Conservation (phyloP, 2,797 vertebrate genomes). For the Jordanella pulchra region DNA sequence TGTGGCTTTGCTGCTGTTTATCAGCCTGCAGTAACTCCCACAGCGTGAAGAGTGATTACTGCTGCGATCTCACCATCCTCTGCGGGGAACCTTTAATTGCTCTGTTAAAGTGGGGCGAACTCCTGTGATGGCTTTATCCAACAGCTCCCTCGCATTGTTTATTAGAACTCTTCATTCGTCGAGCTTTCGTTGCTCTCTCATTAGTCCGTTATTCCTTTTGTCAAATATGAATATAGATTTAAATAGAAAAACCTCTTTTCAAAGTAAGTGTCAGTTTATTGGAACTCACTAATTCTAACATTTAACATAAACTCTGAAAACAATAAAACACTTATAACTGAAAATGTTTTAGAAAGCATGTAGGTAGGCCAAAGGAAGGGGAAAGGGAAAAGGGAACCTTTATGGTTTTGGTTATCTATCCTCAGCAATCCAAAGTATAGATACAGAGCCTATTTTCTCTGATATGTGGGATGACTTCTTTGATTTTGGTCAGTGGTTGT, state of each 20-base stretch:
- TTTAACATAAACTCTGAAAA: background rate
- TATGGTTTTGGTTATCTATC: too few species aligned
- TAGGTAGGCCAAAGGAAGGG: background rate
- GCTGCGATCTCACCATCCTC: constrained; percentile 11
- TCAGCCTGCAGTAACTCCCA: background rate
- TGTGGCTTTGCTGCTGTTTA: background rate
- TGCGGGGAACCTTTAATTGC: constrained; percentile 7
- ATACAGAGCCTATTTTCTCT: too few species aligned
- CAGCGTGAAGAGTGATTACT: background rate
- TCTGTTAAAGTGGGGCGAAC: background rate
- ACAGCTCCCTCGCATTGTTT: background rate
- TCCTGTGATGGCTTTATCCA: constrained; percentile 1
- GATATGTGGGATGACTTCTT: too few species aligned
- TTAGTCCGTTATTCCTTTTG: background rate
- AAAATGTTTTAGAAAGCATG: background rate
- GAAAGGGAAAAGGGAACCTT: too few species aligned
- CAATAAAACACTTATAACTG: background rate
- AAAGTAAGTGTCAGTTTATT: background rate
- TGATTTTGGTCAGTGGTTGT: too few species aligned
- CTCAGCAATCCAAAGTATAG: too few species aligned
- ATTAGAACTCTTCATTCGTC: background rate
- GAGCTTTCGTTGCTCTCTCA: background rate
- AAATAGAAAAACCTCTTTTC: background rate
- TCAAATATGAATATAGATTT: background rate
- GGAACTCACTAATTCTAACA: background rate